These are phyloP conservation scores for Salvator merianae DNA, from an alignment of 2,113 vertebrate genomes.

Conservation along the genomic window DNA sequence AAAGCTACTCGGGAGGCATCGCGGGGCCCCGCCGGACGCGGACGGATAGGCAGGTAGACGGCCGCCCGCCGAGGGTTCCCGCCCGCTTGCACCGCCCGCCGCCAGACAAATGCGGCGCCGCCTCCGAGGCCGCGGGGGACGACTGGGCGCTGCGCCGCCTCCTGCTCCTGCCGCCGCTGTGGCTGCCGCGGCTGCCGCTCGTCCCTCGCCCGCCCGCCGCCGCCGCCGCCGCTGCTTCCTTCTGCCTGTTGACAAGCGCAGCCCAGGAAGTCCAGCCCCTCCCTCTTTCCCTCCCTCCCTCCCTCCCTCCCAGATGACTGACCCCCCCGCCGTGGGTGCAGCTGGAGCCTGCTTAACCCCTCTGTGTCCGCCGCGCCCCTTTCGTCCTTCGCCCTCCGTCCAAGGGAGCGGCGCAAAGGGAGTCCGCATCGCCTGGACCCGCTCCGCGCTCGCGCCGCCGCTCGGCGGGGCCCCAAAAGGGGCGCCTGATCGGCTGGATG, in stretches of 20 bases:
- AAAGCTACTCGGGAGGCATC: too few species aligned
- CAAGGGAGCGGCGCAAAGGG: too few species aligned
- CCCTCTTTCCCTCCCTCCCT: too few species aligned
- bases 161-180: background rate
- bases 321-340: background rate
- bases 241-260: background rate
- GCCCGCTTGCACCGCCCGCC: background rate
- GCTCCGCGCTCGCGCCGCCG: too few species aligned
- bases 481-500: background rate
- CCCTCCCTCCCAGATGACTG: background rate
- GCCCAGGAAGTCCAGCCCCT: slow-evolving; percentile 27
- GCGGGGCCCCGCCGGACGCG: too few species aligned
- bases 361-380: background rate
- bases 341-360: background rate
- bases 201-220: background rate
- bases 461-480: too few species aligned
- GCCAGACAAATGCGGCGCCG: too few species aligned
- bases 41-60: too few species aligned
- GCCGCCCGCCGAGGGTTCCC: background rate
- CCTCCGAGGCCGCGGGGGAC: too few species aligned
- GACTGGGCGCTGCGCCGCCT: background rate
- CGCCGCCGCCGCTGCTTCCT: background rate
- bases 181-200: background rate
- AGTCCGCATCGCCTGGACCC: too few species aligned
- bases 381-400: background rate